Base-by-base conservation (phyloP, 2,797 vertebrate species). In the Bufotes viridis region DNA sequence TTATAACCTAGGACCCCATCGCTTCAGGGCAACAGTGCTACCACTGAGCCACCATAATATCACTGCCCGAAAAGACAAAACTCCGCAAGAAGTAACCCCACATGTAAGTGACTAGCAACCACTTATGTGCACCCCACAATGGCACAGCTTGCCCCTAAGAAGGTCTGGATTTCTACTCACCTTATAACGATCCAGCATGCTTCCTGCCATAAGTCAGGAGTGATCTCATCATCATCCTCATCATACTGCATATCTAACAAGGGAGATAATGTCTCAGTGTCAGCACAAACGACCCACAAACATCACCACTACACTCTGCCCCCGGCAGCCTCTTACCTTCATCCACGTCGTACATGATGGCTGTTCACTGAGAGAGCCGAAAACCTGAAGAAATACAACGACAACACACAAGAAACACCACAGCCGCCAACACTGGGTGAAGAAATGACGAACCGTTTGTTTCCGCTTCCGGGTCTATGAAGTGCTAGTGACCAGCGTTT, bases 101-200 rank as follows among this genome's bases (percentile, higher is more conserved):
- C 42, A 42, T 42, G 6, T 6, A 42, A 42, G 4, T 0, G 42
- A 5, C 42, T 42, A 42, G 42, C 5, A 42, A 42, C 42, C 42
- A 42, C 42, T 5, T 42, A 42, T 42, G 0, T 34, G 42, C 42
- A 42, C 42, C 1, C 42, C 42, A 42, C 42, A 42, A 42, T 42
- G 6, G 42, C 6, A 42, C 42, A 42, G 6, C 42, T 42, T 42
- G 42, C 6, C 42, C 42, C 42, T 42, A 42, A 42, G 42, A 42
- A 42, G 6, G 42, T 3, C 42, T 42, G 42, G 42, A 3, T 42
- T 42, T 42, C 42, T 7, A 42, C 42, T 94, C 93, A 99, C 98
- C 98, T 99, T 90, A 99, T 99, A 69, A 99, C 98, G 81, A 99
- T 99, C 98, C 98, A 99, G 89, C 98, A 99, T 0, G 98, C 98